phyloP scores from a whole-genome alignment of 2,888 invertebrate genomes.

The Prenolepis imparis region DNA sequence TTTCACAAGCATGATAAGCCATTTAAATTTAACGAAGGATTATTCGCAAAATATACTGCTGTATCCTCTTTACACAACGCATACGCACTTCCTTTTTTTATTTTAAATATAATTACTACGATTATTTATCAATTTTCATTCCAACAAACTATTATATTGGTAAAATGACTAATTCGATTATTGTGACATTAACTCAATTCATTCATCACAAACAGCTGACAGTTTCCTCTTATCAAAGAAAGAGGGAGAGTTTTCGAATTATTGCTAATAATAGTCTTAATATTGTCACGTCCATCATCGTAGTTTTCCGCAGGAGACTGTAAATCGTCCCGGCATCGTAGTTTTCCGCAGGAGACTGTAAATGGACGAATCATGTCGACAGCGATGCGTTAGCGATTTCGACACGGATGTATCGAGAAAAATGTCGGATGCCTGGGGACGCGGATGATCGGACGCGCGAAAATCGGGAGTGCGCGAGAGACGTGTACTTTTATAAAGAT shows the following conservation, averaged over 20 bases:
- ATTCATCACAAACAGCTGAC: background rate
- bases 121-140: background rate
- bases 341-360: background rate
- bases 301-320: background rate
- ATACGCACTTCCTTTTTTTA: background rate
- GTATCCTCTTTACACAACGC: background rate
- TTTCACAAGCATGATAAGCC: background rate
- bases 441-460: conserved; percentile 27
- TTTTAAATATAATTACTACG: background rate
- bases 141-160: background rate
- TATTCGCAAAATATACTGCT: background rate
- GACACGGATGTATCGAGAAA: conserved; percentile 33
- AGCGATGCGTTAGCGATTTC: conserved; percentile 15
- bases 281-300: background rate
- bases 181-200: background rate
- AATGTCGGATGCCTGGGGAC: conserved; percentile 32
- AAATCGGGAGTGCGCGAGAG: conserved; percentile 14
- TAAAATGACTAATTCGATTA: background rate
- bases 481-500: conserved; percentile 48
- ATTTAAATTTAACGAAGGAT: background rate
- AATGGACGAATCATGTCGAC: conserved; percentile 35
- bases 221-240: background rate
- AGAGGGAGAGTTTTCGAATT: background rate
- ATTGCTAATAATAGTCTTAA: background rate
- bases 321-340: background rate